Conservation (phyloP, 30 jellyfish, hydroid and myxozoan genomes). For the Cassiopea xamachana region DNA sequence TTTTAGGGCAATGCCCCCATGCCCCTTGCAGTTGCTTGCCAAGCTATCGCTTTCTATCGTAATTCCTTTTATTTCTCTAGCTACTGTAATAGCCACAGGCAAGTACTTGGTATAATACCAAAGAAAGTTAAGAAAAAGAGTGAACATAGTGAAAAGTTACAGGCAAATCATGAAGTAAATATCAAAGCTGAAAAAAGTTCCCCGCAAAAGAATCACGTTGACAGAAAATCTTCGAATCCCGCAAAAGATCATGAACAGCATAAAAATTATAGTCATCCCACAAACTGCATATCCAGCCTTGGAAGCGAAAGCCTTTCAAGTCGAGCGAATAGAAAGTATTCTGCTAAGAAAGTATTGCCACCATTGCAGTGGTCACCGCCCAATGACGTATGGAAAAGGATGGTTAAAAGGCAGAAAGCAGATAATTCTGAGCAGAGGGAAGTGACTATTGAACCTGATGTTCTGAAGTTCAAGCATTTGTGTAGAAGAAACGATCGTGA, state of each 20-base stretch:
- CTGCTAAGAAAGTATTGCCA: conserved; percentile 45
- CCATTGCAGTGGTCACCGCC: conserved; percentile 65
- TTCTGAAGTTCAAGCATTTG: conserved; percentile 18
- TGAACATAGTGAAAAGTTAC: conserved; percentile 16
- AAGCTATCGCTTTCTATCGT: too few relatives aligned
- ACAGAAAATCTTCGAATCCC: not conserved
- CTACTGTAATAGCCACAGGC: conserved; percentile 92
- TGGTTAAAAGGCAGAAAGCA: conserved; percentile 32
- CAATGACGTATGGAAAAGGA: conserved; percentile 24
- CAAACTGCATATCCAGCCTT: not conserved
- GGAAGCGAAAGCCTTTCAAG: not conserved
- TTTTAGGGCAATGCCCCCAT: too few relatives aligned
- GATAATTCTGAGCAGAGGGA: not conserved
- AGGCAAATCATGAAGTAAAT: not conserved
- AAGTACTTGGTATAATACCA: conserved; percentile 90
- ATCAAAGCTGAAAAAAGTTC: not conserved
- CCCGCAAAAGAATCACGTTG: not conserved
- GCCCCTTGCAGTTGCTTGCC: too few relatives aligned
- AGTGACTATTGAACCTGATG: conserved; percentile 11
- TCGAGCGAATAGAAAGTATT: conserved; percentile 3
- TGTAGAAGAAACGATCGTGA: conserved; percentile 17
- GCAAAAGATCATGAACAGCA: not conserved
- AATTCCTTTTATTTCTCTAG: conserved; percentile 10
- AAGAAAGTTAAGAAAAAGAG: conserved; percentile 66
- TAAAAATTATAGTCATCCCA: not conserved